Evolutionary conservation across 2,888 invertebrate genomes (phyloP).

Genomic region (Nomada ruficornis): DNA sequence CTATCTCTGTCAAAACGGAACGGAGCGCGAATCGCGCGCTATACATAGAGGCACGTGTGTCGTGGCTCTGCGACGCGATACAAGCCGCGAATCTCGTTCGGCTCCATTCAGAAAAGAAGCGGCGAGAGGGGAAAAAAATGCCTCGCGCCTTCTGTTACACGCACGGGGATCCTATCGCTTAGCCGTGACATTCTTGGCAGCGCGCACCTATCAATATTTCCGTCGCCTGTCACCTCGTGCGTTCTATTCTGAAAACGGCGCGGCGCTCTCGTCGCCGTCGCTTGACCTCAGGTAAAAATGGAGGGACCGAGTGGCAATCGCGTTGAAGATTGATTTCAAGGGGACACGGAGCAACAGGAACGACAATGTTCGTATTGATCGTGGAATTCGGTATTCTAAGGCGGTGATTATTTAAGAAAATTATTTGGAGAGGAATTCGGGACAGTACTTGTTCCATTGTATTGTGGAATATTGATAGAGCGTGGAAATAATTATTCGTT

Average conservation of each 20-base stretch:
- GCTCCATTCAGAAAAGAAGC: conserved; percentile 27
- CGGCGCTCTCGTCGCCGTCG: background rate
- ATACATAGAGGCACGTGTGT: conserved; percentile 39
- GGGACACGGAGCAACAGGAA: too few species aligned
- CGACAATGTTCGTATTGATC: background rate
- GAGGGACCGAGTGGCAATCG: background rate
- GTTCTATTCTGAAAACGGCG: conserved; percentile 30
- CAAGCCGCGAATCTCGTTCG: background rate
- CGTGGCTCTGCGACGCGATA: background rate
- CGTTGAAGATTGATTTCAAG: background rate
- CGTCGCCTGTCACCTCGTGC: conserved; percentile 13
- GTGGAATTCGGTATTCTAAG: background rate
- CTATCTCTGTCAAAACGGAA: conserved; percentile 34
- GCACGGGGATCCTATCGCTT: conserved; percentile 15
- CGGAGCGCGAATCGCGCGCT: conserved; percentile 16
- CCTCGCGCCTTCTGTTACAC: background rate
- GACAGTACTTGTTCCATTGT: too few species aligned
- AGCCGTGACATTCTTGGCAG: conserved; percentile 59
- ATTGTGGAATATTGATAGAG: too few species aligned
- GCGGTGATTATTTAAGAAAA: too few species aligned
- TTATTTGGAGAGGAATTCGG: too few species aligned
- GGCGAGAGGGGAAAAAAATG: conserved; percentile 10
- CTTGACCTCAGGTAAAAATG: conserved; percentile 4
- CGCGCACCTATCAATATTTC: conserved; percentile 45
- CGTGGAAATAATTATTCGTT: too few species aligned